phyloP scores from a whole-genome alignment of 2,113 vertebrate genomes.

The Falcunculus frontatus region DNA sequence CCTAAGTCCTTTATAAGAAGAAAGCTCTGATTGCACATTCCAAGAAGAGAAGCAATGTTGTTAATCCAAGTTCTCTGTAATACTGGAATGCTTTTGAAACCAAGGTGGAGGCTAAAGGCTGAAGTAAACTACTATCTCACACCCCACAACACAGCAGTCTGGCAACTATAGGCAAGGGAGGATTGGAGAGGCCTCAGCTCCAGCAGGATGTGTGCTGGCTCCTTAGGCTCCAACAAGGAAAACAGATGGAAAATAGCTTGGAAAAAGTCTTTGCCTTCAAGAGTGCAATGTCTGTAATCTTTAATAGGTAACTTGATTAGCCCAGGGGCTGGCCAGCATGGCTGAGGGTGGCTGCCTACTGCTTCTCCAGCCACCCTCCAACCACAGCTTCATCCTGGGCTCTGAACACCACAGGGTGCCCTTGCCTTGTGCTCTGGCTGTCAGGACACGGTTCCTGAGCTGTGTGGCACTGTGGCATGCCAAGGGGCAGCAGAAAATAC shows the following conservation, averaged over 20 bases:
- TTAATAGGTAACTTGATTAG: background rate
- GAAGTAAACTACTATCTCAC: background rate
- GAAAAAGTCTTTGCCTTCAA: background rate
- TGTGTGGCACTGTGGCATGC: accelerated
- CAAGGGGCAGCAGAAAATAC: background rate
- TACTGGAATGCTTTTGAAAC: background rate
- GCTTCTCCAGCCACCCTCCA: background rate
- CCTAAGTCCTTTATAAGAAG: background rate
- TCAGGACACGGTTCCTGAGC: background rate
- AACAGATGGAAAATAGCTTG: background rate
- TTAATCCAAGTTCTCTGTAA: background rate
- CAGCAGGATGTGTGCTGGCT: background rate
- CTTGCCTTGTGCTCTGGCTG: background rate
- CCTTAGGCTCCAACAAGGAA: background rate
- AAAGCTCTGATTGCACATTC: background rate
- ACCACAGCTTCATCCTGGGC: background rate
- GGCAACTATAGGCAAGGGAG: background rate
- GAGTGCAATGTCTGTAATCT: background rate
- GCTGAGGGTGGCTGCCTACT: background rate
- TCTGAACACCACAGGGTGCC: accelerated
- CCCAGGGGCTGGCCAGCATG: accelerated
- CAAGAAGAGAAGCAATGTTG: background rate
- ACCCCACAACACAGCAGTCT: background rate
- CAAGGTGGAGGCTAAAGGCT: background rate
- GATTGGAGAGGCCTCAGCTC: background rate